Evolutionary conservation across 2,888 invertebrate species (phyloP).

Genomic region (Caenorhabditis sp.): DNA sequence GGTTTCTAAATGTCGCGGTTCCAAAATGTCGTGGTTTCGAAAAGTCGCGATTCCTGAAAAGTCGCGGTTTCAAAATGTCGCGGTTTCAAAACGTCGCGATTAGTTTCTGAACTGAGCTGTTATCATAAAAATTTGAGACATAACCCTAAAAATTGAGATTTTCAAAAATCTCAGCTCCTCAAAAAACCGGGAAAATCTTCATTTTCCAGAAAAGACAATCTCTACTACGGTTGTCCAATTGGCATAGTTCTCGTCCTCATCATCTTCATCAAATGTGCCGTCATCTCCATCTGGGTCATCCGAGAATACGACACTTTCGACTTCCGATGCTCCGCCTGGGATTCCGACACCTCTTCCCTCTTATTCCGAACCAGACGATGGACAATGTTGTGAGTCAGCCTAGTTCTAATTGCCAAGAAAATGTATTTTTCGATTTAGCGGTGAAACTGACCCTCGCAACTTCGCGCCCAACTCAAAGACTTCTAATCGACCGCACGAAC

Average conservation of each 20-base stretch:
- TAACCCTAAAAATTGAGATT: background rate
- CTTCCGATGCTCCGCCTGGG: conserved; percentile 33
- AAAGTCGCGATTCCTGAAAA: no score
- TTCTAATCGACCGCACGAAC: conserved; percentile 13
- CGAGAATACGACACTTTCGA: conserved; percentile 36
- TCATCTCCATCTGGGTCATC: conserved; percentile 26
- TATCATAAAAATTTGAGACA: no score
- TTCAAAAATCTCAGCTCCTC: conserved; percentile 3
- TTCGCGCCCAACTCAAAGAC: background rate
- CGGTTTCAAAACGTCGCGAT: no score
- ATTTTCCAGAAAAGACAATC: conserved; percentile 19
- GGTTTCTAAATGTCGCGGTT: no score
- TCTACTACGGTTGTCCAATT: conserved; percentile 34
- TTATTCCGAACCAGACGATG: conserved; percentile 14
- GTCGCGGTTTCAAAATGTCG: no score
- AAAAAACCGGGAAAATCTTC: background rate
- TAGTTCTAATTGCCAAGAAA: background rate
- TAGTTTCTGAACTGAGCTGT: no score
- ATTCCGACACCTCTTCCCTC: background rate
- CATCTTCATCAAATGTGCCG: conserved; percentile 20
- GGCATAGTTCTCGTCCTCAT: conserved; percentile 24
- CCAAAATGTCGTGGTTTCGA: no score
- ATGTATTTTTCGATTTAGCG: background rate
- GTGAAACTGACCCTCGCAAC: conserved; percentile 25
- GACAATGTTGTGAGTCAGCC: conserved; percentile 19